A percentile compares a stretch with the other conserved stretches of the same genome.
Conservation (phyloP, 2,797 vertebrate species). For the Staurois parvus region DNA sequence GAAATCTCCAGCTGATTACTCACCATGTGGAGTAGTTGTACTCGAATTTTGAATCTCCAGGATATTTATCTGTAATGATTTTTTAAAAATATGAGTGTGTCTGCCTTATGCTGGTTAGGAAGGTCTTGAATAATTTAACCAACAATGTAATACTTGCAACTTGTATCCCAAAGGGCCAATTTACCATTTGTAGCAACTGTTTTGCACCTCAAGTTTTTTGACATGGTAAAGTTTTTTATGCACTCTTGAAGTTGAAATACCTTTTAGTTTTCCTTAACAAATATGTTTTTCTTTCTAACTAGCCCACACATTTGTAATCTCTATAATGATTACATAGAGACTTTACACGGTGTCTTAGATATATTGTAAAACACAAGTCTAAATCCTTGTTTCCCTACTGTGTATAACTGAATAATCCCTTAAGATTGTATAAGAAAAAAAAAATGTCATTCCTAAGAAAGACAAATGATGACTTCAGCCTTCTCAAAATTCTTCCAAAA, state of each 20-base stretch:
- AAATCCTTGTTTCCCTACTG: neutral
- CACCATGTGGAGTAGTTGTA: too few relatives aligned
- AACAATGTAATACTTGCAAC: too few relatives aligned
- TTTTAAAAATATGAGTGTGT: too few relatives aligned
- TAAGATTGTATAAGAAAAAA: slow-evolving; percentile 3
- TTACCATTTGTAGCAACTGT: too few relatives aligned
- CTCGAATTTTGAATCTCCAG: too few relatives aligned
- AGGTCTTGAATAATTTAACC: too few relatives aligned
- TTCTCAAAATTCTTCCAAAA: neutral
- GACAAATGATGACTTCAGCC: slow-evolving; percentile 5
- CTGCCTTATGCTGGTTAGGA: too few relatives aligned
- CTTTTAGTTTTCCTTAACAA: neutral
- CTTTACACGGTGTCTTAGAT: neutral
- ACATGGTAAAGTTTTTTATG: neutral
- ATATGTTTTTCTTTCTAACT: neutral
- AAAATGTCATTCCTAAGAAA: neutral
- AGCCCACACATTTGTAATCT: neutral
- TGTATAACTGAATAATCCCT: slow-evolving; percentile 3
- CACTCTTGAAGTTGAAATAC: neutral
- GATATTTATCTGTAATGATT: too few relatives aligned
- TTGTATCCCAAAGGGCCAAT: too few relatives aligned
- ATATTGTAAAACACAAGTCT: slow-evolving; percentile 8
- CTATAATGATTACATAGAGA: neutral
- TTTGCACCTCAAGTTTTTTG: neutral
- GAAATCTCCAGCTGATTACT: too few relatives aligned